Conservation (phyloP, 2,797 vertebrate species). For the Leontopithecus rosalia region DNA sequence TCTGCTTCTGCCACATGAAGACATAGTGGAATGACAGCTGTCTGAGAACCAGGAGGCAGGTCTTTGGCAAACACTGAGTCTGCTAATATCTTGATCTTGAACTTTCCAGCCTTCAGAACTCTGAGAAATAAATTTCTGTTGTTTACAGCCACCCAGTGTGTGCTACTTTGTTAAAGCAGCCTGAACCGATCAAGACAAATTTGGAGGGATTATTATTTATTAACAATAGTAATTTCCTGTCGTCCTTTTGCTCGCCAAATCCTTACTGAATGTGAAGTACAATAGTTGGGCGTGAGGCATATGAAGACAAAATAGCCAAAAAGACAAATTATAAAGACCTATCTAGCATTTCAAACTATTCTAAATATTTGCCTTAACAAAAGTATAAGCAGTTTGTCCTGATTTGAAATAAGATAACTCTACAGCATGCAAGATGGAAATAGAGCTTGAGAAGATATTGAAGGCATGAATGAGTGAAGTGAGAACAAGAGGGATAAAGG, state of each 20-base stretch:
- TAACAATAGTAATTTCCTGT: background rate
- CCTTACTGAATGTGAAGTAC: background rate
- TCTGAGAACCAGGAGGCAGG: background rate
- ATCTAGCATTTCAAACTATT: background rate
- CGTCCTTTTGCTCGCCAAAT: background rate
- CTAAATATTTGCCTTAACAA: background rate
- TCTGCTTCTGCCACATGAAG: background rate
- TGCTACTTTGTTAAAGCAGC: background rate
- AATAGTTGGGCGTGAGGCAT: background rate
- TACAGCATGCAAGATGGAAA: background rate
- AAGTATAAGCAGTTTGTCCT: background rate
- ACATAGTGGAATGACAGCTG: background rate
- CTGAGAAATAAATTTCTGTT: background rate
- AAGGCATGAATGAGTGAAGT: background rate
- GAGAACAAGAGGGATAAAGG: background rate
- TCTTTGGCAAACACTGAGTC: background rate
- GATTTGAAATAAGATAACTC: background rate
- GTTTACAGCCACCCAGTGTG: background rate
- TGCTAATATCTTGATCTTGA: background rate
- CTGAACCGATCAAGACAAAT: background rate
- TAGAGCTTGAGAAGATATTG: background rate
- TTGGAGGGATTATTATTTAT: background rate
- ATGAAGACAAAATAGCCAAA: background rate
- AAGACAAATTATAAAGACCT: background rate
- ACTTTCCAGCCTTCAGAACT: background rate